Evolutionary conservation across 2,797 vertebrate genomes (phyloP).

Genomic region (Rhodeus uyekii): DNA sequence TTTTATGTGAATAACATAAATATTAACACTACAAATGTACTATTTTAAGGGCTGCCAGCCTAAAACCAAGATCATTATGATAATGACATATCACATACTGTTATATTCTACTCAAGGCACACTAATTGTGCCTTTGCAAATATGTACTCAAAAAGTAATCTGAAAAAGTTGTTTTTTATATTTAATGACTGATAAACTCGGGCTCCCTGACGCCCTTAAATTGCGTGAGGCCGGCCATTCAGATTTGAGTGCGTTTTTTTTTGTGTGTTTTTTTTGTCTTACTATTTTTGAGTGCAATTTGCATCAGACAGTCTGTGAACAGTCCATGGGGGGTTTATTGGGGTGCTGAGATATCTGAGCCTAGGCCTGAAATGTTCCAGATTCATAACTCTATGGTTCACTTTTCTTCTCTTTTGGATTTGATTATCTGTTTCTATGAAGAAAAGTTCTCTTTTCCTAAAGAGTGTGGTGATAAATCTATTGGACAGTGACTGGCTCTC

Average conservation of each 20-base stretch:
- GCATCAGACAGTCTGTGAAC: not conserved
- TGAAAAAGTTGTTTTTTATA: not conserved
- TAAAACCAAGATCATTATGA: not conserved
- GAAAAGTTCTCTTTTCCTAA: constrained; percentile 2
- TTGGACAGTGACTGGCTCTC: constrained; percentile 41
- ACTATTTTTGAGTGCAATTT: not conserved
- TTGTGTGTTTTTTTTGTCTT: not conserved
- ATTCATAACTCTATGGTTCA: not conserved
- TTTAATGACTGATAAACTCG: not conserved
- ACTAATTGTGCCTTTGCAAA: not conserved
- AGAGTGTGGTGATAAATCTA: constrained; percentile 36
- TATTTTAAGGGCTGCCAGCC: not conserved
- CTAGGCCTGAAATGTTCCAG: not conserved
- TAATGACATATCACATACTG: not conserved
- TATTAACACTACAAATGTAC: not conserved
- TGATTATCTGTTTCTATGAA: constrained; percentile 8
- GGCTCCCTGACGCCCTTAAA: not conserved
- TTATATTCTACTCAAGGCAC: not conserved
- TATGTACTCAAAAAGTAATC: not conserved
- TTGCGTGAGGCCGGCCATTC: not conserved
- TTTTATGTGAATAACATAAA: not conserved
- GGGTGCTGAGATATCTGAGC: not conserved
- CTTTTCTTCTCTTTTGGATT: not conserved
- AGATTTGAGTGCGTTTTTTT: not conserved
- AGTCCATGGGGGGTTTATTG: too few relatives aligned